Evolutionary conservation across 1,140 invertebrate species (phyloP), one percentile per base, ranked within the genome.

Genomic region (Pogonomyrmex californicus): DNA sequence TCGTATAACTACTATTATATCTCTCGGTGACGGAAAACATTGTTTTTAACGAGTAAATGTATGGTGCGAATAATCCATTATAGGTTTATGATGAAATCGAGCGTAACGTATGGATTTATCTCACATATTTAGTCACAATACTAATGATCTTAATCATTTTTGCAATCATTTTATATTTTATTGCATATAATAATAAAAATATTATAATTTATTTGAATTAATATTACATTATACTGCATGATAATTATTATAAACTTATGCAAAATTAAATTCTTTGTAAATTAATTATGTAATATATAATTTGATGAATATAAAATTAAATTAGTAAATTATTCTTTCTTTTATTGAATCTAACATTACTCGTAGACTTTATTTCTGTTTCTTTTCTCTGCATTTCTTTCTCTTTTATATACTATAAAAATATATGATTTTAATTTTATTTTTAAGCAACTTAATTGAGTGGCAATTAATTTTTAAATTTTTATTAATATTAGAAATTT

Each of bases 11-110:
- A 82, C 38, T 58, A 44, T 47, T 51, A 36, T 54, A 51, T 60
- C 30, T 70, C 78, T 70, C 41, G 38, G 78, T 17, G 51, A 82
- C 41, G 54, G 66, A 82, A 82, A 82, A 71, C 66, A 82, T 82
- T 51, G 54, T 71, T 82, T 82, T 71, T 73, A 71, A 44, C 51
- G 30, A 58, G 14, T 82, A 71, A 82, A 82, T 71, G 10, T 82
- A 58, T 56, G 4, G 47, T 17, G 14, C 17, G 17, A 82, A 30
- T 66, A 60, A 68, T 79, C 33, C 58, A 79, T 79, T 56, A 68
- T 14, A 68, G 36, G 7, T 79, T 78, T 14, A 56, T 79, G 14
- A 68, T 7, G n/a, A 56, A 65, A 79, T 68, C 33, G 4, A 79
- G 62, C 30, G 36, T 54, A 17, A 54, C 12, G 47, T 51, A n/a